Base-by-base conservation (phyloP, 2,113 vertebrate genomes). In the Zosterops hypoxanthus region DNA sequence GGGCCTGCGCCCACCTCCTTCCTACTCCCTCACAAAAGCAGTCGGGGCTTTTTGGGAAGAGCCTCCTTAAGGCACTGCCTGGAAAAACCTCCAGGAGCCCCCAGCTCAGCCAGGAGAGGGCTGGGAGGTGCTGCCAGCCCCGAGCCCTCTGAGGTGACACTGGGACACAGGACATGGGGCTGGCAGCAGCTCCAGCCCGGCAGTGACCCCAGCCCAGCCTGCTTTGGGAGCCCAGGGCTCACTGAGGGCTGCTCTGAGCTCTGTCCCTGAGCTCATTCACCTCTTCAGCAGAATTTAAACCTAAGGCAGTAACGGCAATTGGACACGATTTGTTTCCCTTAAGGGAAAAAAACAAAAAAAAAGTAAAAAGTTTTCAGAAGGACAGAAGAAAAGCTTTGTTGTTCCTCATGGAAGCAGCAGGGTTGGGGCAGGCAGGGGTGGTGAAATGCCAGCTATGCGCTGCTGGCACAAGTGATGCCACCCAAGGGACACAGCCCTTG, bases 331-430 rank as follows among this genome's bases (percentile, higher is more conserved):
- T 47, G 18, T 60, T 89, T 92, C 94, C 97, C 94, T 88, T 88
- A 80, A 63, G 46, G 94, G 96, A 86, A 61, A 73, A 49, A 46
- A 39, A 34, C 22, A 55, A 15, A 55, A 23, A 53, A 29, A 47
- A 14, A 53, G 16, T 1, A 16, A 6, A 1, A 64, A 19, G 63
- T 50, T 61, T 88, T 63, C 46, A 34, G 84, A 46, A 77, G 94
- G 91, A 83, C 13, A 16, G 86, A 93, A 91, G 77, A 90, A 97
- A 97, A 96, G 92, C 56, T 90, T 95, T 88, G 88, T 26, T 1
- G 15, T 42, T 82, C 33, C 92, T 49, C 82, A 21, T 0, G 82
- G 31, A 82, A 65, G 52, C 36, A 29, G 63, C 0, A 47, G 39
- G 80, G 52, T 42, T 12, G 72, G 77, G 36, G 91, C 44, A 12